Evolutionary conservation across 1,140 invertebrate species (phyloP), one percentile per base, ranked within the genome.

Genomic region (Ceratina australensis): DNA sequence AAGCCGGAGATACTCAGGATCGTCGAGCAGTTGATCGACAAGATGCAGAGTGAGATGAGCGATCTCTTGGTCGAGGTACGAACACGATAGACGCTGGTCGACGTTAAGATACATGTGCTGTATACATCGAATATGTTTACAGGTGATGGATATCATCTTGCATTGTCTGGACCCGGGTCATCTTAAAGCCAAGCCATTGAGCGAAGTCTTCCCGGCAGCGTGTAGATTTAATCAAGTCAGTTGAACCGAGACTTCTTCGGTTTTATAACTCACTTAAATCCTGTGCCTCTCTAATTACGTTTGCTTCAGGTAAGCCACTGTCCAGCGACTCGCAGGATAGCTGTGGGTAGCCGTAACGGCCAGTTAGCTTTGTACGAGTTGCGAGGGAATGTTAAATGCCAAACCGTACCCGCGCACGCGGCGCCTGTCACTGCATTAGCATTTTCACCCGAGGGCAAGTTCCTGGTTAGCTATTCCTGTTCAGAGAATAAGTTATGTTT

Each of bases 401-500:
- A 98, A 94, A 96, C 95, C 61, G 97, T 99, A 80, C 94, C 95
- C 28, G 98, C 98, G 0, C 98, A 99, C 93, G 94, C 94, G 63
- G 94, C 95, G 24, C 94, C 98, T 3, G 96, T 99, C 5, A 98
- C 98, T 16, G 98, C 98, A 0, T 95, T 97, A 86, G 95, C 97
- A 49, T 99, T 99, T 93, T 98, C 98, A 81, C 97, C 98, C 1
- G 99, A 99, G 93, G 98, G 98, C 47, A 99, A 99, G 90, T 98
- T 96, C 90, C 94, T 99, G 63, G 98, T 98, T 13, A 98, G 98
- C 13, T 99, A 99, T 92, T 97, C 98, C 49, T 97, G 97, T 82
- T 92, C 95, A n/a, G 99, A 99, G 91, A 98, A 98, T 90, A 96
- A 98, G 86, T 94, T 99, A 42, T 98, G 96, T 77, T 99, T 99